Conservation (phyloP, 1,140 invertebrate genomes). For the Protaetia brevitarsis region DNA sequence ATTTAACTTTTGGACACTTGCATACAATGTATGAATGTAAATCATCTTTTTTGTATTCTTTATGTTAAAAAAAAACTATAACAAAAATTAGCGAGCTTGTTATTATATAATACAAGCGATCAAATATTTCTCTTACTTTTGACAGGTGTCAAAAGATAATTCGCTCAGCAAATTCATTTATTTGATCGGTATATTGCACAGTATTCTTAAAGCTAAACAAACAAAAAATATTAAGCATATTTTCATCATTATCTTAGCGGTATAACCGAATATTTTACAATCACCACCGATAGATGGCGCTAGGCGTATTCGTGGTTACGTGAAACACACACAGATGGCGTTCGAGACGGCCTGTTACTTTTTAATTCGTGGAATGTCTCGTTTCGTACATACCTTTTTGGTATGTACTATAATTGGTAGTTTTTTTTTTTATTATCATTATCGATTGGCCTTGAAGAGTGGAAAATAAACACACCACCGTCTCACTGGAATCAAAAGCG, state of each 20-base stretch:
- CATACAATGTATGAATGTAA: no score
- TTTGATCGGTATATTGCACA: no score
- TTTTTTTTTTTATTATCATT: neutral
- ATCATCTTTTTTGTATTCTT: no score
- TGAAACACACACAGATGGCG: neutral
- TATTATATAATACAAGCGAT: no score
- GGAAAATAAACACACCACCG: neutral
- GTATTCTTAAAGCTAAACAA: no score
- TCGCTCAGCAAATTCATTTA: no score
- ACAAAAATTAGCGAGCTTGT: no score
- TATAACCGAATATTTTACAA: neutral
- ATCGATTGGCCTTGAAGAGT: neutral
- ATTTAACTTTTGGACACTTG: no score
- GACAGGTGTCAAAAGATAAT: no score
- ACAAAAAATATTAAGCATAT: neutral
- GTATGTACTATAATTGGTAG: neutral
- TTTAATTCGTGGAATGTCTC: conserved; percentile 1
- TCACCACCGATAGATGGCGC: neutral
- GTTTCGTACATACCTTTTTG: no score
- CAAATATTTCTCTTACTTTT: no score
- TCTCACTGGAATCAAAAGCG: conserved; percentile 4
- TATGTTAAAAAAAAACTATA: no score
- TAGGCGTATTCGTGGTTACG: neutral
- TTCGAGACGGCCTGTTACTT: neutral
- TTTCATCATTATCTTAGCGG: neutral